Evolutionary conservation across 2,113 vertebrate genomes (phyloP), one percentile per base, ranked within the genome.

Genomic region (Oncorhynchus nerka): DNA sequence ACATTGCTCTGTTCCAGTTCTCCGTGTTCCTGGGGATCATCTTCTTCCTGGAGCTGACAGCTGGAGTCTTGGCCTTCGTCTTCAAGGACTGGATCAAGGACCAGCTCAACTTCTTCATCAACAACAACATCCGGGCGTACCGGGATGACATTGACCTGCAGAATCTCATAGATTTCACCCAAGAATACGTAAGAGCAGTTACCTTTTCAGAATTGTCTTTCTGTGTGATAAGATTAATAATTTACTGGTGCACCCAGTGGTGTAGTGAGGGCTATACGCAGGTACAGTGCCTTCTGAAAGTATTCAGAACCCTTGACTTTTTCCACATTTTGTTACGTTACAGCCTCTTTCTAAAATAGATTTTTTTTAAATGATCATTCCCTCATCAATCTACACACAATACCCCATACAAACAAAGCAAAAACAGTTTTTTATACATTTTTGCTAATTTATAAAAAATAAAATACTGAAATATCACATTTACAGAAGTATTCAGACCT

Each of bases 11-110:
- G 89, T 71, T 87, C 79, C 67, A 99, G 98, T 99, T 99, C 89
- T 98, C 98, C 0, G 97, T 99, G 69, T 99, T 99, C 90, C 93
- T 99, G 90, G 97, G 97, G 59, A 98, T 99, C 83, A 99, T 99
- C 89, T 99, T 99, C 93, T 99, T 99, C 92, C 86, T 99, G 96
- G 97, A 99, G 92, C 94, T 99, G 79, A 99, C 97, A 19, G 96
- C 97, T 28, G 97, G 97, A 65, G 94, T 99, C 78, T 88, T 99
- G 91, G 97, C 97, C 6, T 99, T 99, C 87, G 97, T 99, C 84
- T 99, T 99, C 92, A 99, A 99, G 94, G 97, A 99, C 90, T 99
- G 97, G 97, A 99, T 99, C 93, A 98, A 98, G 90, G 97, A 99
- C 91, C 97, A 99, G 93, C 96, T 99, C 69, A 97, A 99, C 91